Conservation (phyloP, 2,113 vertebrate species). For the Daubentonia madagascariensis region DNA sequence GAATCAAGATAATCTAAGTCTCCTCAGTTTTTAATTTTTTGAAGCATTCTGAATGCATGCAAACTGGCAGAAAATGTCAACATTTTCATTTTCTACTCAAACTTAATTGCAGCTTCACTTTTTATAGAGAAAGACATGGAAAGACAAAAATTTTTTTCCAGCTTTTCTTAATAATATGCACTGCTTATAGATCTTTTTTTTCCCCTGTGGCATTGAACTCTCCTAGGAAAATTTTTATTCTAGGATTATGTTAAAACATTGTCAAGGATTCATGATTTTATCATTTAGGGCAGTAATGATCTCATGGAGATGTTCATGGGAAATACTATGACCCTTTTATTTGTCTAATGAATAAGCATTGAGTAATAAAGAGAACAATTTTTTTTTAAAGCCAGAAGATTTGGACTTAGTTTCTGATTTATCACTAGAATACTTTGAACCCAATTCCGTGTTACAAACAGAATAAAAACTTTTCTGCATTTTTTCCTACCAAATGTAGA, state of each 20-base stretch:
- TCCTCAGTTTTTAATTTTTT: slow-evolving; percentile 64
- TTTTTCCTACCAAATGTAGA: background rate
- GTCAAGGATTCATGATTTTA: background rate
- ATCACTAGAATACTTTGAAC: background rate
- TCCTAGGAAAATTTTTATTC: background rate
- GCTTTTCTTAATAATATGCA: background rate
- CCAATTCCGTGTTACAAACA: background rate
- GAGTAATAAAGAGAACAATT: background rate
- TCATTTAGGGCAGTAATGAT: background rate
- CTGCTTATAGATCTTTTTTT: background rate
- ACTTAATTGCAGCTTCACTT: background rate
- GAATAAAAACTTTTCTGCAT: background rate
- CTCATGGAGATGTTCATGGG: background rate
- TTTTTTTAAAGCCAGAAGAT: background rate
- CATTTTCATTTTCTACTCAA: slow-evolving; percentile 67
- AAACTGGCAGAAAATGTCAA: slow-evolving; percentile 63
- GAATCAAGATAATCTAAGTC: slow-evolving; percentile 68
- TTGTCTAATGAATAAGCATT: background rate
- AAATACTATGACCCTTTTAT: background rate
- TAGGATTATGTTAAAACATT: background rate
- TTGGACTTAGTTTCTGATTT: background rate
- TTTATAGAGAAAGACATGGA: background rate
- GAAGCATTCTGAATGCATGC: slow-evolving; percentile 56
- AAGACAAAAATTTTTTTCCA: background rate
- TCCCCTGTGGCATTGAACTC: background rate